Evolutionary conservation across 2,113 vertebrate species (phyloP).

Genomic region (Pollachius pollachius): DNA sequence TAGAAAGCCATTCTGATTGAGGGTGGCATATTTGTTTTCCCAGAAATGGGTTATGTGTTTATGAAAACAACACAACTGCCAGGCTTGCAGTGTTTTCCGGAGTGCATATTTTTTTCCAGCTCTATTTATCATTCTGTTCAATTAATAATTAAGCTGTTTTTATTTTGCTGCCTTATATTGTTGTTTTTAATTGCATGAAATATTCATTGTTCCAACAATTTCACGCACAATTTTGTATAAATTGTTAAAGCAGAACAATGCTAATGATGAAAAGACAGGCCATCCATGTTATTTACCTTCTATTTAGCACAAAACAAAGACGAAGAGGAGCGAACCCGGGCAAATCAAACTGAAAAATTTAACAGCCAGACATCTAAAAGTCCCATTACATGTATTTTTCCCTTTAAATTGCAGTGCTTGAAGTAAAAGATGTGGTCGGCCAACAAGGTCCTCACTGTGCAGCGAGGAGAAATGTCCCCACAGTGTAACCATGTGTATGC

Average conservation of each 20-base stretch:
- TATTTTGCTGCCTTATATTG: conserved; percentile 75
- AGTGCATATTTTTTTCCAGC: conserved; percentile 53
- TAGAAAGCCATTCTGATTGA: conserved; percentile 57
- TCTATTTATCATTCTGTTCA: conserved; percentile 78
- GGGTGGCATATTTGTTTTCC: conserved; percentile 73
- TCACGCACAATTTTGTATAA: conserved; percentile 75
- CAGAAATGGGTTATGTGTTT: conserved; percentile 71
- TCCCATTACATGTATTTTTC: conserved; percentile 80
- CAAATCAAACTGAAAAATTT: conserved; percentile 80
- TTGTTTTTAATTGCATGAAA: conserved; percentile 80
- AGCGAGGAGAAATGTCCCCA: conserved; percentile 58
- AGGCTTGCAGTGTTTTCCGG: conserved; percentile 64
- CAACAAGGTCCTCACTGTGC: conserved; percentile 56
- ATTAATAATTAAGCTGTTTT: conserved; percentile 83
- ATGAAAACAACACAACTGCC: conserved; percentile 70
- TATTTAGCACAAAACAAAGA: conserved; percentile 68
- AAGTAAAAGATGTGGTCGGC: conserved; percentile 72
- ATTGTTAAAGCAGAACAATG: conserved; percentile 81
- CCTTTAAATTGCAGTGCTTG: conserved; percentile 72
- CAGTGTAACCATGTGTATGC: conserved; percentile 54
- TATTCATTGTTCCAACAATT: conserved; percentile 76
- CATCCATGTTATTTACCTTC: conserved; percentile 75
- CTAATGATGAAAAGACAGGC: conserved; percentile 77
- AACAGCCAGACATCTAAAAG: conserved; percentile 74
- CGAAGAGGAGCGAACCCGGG: conserved; percentile 48